Conservation (phyloP, 2,113 vertebrate genomes). For the Scopus umbretta region DNA sequence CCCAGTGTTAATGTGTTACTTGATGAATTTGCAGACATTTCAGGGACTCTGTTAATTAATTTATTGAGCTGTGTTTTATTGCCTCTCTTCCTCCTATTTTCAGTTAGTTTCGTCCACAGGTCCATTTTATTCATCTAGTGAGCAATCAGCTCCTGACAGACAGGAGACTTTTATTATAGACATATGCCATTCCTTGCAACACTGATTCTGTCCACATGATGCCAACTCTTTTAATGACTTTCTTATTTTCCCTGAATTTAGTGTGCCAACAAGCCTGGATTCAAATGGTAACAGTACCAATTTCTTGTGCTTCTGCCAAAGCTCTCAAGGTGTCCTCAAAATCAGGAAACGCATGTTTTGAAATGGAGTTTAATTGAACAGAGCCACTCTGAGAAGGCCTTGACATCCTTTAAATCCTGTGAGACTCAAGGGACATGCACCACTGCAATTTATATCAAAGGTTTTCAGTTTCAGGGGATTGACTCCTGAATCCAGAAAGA, state of each 20-base stretch:
- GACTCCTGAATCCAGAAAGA: background rate
- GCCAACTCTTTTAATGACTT: background rate
- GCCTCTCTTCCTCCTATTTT: background rate
- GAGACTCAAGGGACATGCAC: background rate
- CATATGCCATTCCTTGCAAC: background rate
- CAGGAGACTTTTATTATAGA: background rate
- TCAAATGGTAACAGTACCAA: background rate
- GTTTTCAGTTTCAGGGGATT: background rate
- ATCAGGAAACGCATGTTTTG: background rate
- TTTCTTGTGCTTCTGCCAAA: background rate
- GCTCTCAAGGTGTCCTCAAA: background rate
- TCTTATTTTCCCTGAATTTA: background rate
- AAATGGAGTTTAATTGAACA: background rate
- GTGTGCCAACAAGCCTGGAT: background rate
- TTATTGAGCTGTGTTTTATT: background rate
- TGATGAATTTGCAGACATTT: background rate
- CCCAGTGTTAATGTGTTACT: background rate
- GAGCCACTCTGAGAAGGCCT: background rate
- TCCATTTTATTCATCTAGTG: background rate
- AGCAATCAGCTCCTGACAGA: background rate
- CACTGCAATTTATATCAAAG: background rate
- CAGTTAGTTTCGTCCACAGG: background rate
- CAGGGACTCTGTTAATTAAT: background rate
- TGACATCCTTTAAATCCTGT: background rate
- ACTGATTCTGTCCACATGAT: background rate